Conservation (phyloP, 2,888 invertebrate genomes). For the Ophonus ardosiacus region DNA sequence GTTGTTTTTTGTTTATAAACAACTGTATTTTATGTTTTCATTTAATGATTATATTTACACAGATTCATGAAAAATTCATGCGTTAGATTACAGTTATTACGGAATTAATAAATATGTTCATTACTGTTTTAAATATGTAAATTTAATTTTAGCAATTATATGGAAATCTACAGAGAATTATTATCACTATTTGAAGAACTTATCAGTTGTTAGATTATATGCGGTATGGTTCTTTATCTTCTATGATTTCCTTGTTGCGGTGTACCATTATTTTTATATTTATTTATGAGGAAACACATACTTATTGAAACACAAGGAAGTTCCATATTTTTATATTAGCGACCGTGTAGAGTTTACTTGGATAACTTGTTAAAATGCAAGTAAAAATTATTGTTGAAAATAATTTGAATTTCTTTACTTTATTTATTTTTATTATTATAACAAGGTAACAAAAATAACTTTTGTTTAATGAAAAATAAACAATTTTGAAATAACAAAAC, state of each 20-base stretch:
- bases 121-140: too few species aligned
- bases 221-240: constrained; percentile 14
- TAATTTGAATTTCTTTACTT: too few species aligned
- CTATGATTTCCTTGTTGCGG: constrained; percentile 28
- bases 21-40: constrained; percentile 3
- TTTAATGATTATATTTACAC: not conserved
- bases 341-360: too few species aligned
- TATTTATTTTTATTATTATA: too few species aligned
- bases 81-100: not conserved
- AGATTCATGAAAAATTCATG: constrained; percentile 6
- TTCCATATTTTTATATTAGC: not conserved
- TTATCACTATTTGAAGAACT: constrained; percentile 24
- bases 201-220: constrained; percentile 30
- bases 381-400: too few species aligned
- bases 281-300: not conserved
- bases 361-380: too few species aligned
- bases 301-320: too few species aligned
- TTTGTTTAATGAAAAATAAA: not conserved
- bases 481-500: not conserved
- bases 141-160: not conserved
- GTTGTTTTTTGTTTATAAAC: constrained; percentile 18
- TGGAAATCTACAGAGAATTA: not conserved
- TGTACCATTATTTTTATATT: constrained; percentile 18
- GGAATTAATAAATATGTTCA: not conserved
- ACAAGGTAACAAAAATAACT: too few species aligned